Conservation (phyloP, 2,113 vertebrate genomes). For the Pygoscelis adeliae region DNA sequence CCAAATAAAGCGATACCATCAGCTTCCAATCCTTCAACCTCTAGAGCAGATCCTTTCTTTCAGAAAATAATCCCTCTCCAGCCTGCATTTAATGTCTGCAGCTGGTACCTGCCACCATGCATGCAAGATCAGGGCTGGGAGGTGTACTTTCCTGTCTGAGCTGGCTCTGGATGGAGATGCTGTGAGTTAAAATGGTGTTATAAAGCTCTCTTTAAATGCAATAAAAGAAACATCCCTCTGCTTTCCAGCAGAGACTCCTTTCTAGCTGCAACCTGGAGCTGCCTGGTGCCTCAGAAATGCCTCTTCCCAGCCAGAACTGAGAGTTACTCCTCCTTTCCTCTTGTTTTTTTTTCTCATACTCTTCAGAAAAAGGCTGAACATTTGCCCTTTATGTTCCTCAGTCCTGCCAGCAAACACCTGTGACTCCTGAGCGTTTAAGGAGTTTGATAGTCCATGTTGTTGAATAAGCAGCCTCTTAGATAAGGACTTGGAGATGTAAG, state of each 20-base stretch:
- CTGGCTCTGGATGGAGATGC: background rate
- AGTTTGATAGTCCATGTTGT: background rate
- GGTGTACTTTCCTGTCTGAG: background rate
- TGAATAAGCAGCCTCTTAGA: background rate
- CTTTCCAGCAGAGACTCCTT: background rate
- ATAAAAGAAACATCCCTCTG: background rate
- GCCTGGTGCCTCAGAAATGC: background rate
- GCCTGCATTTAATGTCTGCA: background rate
- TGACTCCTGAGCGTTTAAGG: background rate
- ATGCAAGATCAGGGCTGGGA: background rate
- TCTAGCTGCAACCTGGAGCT: background rate
- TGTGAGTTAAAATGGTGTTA: background rate
- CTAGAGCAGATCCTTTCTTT: background rate
- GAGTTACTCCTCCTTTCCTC: background rate
- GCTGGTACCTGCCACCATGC: background rate
- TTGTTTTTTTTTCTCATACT: no score
- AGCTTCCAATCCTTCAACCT: background rate
- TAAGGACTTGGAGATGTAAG: background rate
- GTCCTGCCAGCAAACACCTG: background rate
- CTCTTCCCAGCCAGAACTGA: background rate
- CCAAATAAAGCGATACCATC: constrained; percentile 3
- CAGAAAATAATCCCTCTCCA: background rate
- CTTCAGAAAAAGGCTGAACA: background rate
- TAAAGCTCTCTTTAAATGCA: background rate
- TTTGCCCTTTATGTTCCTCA: background rate